Evolutionary conservation across 92 coral and sea anemone species (phyloP).

Genomic region (Muricea muricata): DNA sequence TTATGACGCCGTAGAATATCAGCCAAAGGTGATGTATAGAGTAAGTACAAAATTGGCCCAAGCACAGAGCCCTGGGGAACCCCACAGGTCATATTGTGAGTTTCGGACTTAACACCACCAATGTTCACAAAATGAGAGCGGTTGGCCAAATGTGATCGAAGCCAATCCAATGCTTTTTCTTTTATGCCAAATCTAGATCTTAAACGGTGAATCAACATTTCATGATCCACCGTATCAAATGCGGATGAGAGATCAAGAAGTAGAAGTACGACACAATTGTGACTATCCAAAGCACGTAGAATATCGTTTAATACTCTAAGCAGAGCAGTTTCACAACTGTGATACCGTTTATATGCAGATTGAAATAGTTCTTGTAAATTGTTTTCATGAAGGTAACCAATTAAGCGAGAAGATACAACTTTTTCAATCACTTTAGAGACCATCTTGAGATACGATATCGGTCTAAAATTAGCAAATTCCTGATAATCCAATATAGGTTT

Average conservation of each 20-base stretch:
- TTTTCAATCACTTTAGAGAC: background rate
- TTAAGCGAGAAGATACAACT: background rate
- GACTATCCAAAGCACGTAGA: background rate
- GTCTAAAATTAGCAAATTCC: background rate
- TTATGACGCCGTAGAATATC: constrained; percentile 14
- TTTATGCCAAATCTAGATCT: constrained; percentile 43
- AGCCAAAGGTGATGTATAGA: constrained; percentile 20
- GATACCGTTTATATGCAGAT: background rate
- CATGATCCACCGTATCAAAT: too few relatives aligned
- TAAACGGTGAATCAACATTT: constrained; percentile 36
- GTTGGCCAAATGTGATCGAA: constrained; percentile 18
- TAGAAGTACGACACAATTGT: background rate
- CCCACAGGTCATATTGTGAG: constrained; percentile 6
- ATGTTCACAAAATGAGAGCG: constrained; percentile 38
- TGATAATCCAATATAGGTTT: background rate
- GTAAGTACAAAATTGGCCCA: constrained; percentile 34
- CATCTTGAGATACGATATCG: background rate
- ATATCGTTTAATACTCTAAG: background rate
- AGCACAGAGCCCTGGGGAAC: too few relatives aligned
- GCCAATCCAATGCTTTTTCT: constrained; percentile 39
- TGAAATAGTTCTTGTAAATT: background rate
- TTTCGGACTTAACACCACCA: constrained; percentile 19
- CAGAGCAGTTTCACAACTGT: background rate
- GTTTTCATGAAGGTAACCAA: background rate
- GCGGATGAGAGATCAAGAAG: background rate